Evolutionary conservation across 2,113 vertebrate species (phyloP), one percentile per base, ranked within the genome.

Genomic region (Gasterosteus nipponicus): DNA sequence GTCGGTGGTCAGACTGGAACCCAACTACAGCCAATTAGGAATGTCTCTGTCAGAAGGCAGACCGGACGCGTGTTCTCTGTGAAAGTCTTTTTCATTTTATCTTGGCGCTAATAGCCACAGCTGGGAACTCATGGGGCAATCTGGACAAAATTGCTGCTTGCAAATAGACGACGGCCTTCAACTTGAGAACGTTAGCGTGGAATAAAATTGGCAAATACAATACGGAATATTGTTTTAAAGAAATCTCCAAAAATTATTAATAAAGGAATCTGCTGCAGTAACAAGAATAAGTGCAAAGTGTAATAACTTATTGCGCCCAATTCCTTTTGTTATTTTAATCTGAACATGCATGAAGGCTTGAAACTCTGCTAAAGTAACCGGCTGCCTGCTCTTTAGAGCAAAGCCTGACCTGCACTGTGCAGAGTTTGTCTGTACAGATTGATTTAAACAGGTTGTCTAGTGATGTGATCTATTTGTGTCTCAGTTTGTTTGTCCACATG

Each of bases 11-110:
- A 74, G 84, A 79, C 86, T 63, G 83, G 86, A 90, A 87, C 81
- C 80, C 73, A 81, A 85, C 84, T 90, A 75, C 85, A 81, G 85
- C 91, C 84, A 85, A 84, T 89, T 86, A 90, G 86, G 88, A 86
- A 91, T 80, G 85, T 85, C 71, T 89, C 80, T 84, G 86, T 92
- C 86, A 89, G 77, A 80, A 81, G 76, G 70, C 79, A 84, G 79
- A 73, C 75, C 79, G 84, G 82, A 81, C 64, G 29, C 84, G 87
- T 90, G 87, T 83, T 87, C 76, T 69, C 81, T 47, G 73, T 80
- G 77, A 80, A 68, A 78, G 60, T 41, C 54, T 14, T 31, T 7
- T 38, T 75, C 86, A 71, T 77, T 19, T 87, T 60, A 75, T 75
- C 26, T 69, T 63, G 41, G 69, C 68, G n/a, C 44, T 33, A 58